Conservation (phyloP, 37 sponge, comb jelly and placozoan genomes). For the Tethya wilhelma region DNA sequence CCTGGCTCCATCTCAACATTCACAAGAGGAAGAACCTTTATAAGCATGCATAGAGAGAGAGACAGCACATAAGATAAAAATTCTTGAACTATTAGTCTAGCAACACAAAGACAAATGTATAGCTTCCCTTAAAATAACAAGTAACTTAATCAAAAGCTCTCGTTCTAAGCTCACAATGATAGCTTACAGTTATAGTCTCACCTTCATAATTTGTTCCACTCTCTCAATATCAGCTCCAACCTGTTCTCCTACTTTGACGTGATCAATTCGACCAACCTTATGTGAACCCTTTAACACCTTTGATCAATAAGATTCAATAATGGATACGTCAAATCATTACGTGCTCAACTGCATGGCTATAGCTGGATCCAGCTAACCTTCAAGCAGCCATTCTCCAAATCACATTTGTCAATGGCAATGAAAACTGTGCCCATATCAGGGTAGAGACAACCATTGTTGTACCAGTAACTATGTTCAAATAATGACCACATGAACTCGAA, state of each 20-base stretch:
- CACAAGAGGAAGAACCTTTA: constrained; percentile 57
- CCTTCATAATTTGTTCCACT: constrained; percentile 73
- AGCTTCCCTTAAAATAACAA: no score
- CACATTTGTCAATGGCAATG: constrained; percentile 90
- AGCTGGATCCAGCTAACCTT: no score
- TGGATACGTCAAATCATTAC: no score
- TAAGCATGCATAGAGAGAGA: no score
- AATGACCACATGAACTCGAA: no score
- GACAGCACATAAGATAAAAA: no score
- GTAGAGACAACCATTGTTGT: constrained; percentile 88
- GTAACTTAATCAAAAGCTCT: no score
- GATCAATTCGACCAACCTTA: constrained; percentile 78
- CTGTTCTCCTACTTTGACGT: constrained; percentile 75
- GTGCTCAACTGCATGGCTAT: no score
- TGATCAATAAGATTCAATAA: neutral
- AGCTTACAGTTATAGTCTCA: no score
- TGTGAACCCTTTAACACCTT: constrained; percentile 89
- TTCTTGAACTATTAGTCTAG: no score
- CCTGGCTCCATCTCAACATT: constrained; percentile 77
- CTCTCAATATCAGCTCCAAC: constrained; percentile 87
- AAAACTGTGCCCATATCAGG: constrained; percentile 91
- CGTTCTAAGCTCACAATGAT: no score
- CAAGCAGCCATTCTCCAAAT: constrained; percentile 92
- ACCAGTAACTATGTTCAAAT: constrained; percentile 86
- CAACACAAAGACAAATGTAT: no score